phyloP scores from a whole-genome alignment of 2,888 invertebrate genomes.

The Acleris literana region DNA sequence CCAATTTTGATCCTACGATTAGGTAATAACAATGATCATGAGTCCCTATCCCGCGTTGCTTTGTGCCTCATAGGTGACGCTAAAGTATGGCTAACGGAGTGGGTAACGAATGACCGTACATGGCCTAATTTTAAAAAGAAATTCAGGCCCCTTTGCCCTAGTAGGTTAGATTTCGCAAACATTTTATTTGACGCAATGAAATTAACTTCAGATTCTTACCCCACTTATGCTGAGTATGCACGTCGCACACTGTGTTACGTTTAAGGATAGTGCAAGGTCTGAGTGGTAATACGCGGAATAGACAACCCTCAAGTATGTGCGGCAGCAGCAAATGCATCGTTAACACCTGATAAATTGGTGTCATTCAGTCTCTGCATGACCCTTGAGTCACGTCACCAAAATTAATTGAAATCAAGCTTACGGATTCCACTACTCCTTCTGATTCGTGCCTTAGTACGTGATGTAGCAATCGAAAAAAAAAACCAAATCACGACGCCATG shows the following conservation, averaged over 20 bases:
- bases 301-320: conserved; percentile 9
- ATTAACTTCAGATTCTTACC: conserved; percentile 31
- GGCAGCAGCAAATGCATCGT: conserved; percentile 6
- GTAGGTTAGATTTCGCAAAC: conserved; percentile 33
- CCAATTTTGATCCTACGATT: conserved; percentile 36
- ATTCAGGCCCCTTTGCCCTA: conserved; percentile 25
- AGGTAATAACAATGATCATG: conserved; percentile 35
- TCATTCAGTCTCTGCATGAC: not conserved
- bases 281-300: conserved; percentile 29
- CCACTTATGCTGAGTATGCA: conserved; percentile 30
- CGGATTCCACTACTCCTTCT: too few species aligned
- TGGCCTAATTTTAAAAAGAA: conserved; percentile 7
- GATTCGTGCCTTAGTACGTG: too few species aligned
- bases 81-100: conserved; percentile 5
- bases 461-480: too few species aligned
- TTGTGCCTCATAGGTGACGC: conserved; percentile 31
- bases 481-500: too few species aligned
- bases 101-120: conserved; percentile 2
- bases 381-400: too few species aligned
- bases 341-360: not conserved
- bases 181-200: conserved; percentile 37
- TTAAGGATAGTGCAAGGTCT: conserved; percentile 3
- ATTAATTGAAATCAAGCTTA: too few species aligned
- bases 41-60: conserved; percentile 37
- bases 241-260: conserved; percentile 22